A percentile compares a stretch with the other conserved stretches of the same genome.
Conservation (phyloP, 1,140 invertebrate genomes). For the Anoplophora glabripennis region DNA sequence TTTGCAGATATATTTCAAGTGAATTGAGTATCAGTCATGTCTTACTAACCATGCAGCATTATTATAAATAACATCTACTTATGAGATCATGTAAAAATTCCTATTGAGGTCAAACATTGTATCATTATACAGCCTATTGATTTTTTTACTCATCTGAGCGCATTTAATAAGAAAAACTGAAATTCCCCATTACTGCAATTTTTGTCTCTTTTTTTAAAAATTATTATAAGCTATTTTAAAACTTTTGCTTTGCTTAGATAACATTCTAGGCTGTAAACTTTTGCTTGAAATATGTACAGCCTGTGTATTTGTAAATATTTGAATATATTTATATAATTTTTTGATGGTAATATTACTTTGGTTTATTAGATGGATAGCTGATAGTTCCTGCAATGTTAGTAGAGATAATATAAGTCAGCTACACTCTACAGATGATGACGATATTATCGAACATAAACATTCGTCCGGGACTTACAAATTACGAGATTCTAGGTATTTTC, state of each 20-base stretch:
- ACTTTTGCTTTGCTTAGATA: background rate
- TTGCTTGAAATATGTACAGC: slow-evolving; percentile 21
- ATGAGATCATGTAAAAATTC: too few species aligned
- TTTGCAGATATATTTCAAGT: too few species aligned
- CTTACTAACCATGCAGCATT: too few species aligned
- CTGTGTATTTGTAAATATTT: slow-evolving; percentile 4
- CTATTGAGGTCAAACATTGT: too few species aligned
- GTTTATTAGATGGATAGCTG: slow-evolving; percentile 44
- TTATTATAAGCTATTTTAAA: background rate
- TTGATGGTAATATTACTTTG: background rate
- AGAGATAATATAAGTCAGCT: slow-evolving; percentile 42
- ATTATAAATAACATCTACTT: too few species aligned
- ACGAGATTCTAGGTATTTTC: slow-evolving; percentile 46
- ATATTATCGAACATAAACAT: slow-evolving; percentile 45
- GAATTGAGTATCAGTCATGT: too few species aligned
- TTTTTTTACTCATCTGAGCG: background rate
- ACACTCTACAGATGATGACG: slow-evolving; percentile 48
- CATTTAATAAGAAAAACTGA: background rate
- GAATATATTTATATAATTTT: background rate
- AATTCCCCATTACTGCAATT: too few species aligned
- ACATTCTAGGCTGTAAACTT: background rate
- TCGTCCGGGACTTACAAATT: slow-evolving; percentile 50
- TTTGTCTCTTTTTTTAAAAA: too few species aligned
- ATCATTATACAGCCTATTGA: too few species aligned
- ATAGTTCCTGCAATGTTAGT: slow-evolving; percentile 44